Conservation (phyloP, 2,888 invertebrate species). For the Xylocampa areola region DNA sequence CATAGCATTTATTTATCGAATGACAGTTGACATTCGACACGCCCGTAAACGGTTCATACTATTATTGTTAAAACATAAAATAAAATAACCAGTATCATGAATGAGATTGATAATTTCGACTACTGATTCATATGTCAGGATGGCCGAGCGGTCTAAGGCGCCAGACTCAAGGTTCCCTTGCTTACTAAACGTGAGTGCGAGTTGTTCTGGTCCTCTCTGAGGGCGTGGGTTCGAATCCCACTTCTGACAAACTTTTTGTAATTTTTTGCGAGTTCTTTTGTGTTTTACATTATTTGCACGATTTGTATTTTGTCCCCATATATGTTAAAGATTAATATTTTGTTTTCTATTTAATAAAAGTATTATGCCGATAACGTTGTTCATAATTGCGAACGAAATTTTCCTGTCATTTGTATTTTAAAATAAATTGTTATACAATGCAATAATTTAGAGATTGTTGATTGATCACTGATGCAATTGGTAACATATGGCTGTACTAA, state of each 20-base stretch:
- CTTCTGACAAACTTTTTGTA: constrained; percentile 56
- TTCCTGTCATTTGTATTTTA: too few relatives aligned
- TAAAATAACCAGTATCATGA: background rate
- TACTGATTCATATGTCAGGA: constrained; percentile 32
- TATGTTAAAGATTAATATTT: background rate
- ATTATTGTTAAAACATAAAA: background rate
- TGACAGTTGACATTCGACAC: too few relatives aligned
- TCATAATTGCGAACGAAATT: too few relatives aligned
- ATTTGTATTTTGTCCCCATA: background rate
- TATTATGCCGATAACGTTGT: background rate
- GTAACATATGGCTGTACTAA: too few relatives aligned
- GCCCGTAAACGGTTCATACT: background rate
- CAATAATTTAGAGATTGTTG: too few relatives aligned
- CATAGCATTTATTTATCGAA: background rate
- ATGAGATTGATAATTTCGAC: constrained; percentile 24
- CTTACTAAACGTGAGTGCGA: constrained; percentile 47
- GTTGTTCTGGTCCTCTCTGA: constrained; percentile 54
- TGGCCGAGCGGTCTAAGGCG: constrained; percentile 53
- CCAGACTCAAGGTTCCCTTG: constrained; percentile 52
- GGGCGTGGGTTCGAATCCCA: constrained; percentile 57
- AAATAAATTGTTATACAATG: too few relatives aligned
- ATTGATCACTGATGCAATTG: too few relatives aligned
- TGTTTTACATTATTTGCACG: background rate
- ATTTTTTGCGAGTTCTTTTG: constrained; percentile 12
- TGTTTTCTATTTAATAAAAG: background rate